Evolutionary conservation across 2,888 invertebrate genomes (phyloP).

Genomic region (Plutella xylostella): DNA sequence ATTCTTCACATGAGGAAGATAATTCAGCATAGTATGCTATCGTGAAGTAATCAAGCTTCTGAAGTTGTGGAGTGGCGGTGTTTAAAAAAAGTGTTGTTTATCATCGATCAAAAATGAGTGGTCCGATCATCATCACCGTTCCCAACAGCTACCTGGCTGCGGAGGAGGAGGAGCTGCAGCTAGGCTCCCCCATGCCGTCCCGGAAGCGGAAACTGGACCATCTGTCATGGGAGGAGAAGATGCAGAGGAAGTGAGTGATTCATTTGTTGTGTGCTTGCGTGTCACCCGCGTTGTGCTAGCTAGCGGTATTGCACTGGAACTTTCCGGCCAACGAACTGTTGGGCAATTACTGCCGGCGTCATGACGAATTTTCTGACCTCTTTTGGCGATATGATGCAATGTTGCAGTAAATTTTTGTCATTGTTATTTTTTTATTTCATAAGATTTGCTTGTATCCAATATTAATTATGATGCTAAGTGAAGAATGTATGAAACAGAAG

Average conservation of each 20-base stretch:
- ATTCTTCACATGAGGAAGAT: slow-evolving; percentile 25
- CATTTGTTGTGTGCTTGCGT: slow-evolving; percentile 30
- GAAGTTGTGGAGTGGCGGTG: slow-evolving; percentile 29
- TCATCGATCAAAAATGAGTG: slow-evolving; percentile 42
- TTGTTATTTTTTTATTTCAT: too few relatives aligned
- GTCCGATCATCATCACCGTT: slow-evolving; percentile 63
- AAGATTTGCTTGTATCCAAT: too few relatives aligned
- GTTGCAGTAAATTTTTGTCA: too few relatives aligned
- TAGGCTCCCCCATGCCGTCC: slow-evolving; percentile 39
- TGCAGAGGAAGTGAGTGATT: slow-evolving; percentile 83
- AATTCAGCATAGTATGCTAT: slow-evolving; percentile 37
- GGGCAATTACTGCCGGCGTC: too few relatives aligned
- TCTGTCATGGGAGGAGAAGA: slow-evolving; percentile 86
- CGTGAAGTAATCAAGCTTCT: slow-evolving; percentile 29
- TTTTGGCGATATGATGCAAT: too few relatives aligned
- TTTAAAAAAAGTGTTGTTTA: slow-evolving; percentile 22
- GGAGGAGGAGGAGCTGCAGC: slow-evolving; percentile 42
- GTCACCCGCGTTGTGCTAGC: slow-evolving; percentile 20
- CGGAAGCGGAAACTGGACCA: slow-evolving; percentile 84
- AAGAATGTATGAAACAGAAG: too few relatives aligned
- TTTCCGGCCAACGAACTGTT: neutral
- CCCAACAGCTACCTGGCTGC: slow-evolving; percentile 58
- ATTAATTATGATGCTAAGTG: too few relatives aligned
- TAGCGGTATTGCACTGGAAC: slow-evolving; percentile 15
- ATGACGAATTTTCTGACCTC: too few relatives aligned